Evolutionary conservation across 2,888 invertebrate genomes (phyloP).

Genomic region (Axea sp.): DNA sequence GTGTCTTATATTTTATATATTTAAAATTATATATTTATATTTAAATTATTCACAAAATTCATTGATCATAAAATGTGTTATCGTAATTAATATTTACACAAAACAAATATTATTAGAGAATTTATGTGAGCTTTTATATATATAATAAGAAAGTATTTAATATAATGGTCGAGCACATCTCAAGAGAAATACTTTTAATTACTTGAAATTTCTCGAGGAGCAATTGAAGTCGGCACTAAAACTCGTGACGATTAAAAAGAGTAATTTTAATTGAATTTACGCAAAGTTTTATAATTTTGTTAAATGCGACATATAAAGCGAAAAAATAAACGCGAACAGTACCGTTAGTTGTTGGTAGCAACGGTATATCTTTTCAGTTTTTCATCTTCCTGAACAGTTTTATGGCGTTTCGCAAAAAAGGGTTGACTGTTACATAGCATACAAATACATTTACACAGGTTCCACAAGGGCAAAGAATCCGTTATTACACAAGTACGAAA

Average conservation of each 20-base stretch:
- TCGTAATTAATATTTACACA: too few relatives aligned
- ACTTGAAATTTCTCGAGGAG: conserved; percentile 16
- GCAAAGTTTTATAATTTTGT: conserved; percentile 35
- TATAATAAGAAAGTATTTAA: conserved; percentile 27
- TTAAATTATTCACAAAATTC: too few relatives aligned
- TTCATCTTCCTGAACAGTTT: conserved; percentile 64
- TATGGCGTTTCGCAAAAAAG: conserved; percentile 67
- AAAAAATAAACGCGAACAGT: conserved; percentile 40
- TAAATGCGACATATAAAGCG: conserved; percentile 20
- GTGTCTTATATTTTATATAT: too few relatives aligned
- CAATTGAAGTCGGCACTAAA: conserved; percentile 23
- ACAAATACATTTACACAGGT: conserved; percentile 41
- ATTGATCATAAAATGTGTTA: too few relatives aligned
- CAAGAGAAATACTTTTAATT: conserved; percentile 20
- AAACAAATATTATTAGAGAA: too few relatives aligned
- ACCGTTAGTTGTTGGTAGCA: conserved; percentile 60
- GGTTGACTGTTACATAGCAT: conserved; percentile 62
- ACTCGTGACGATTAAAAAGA: conserved; percentile 24
- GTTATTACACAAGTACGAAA: conserved; percentile 72
- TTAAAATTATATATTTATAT: too few relatives aligned
- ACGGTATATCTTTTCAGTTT: conserved; percentile 58
- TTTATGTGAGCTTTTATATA: too few relatives aligned
- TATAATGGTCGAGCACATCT: not conserved
- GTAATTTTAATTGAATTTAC: conserved; percentile 43
- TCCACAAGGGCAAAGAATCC: conserved; percentile 65